Conservation (phyloP, 2,888 invertebrate species). For the Plutella xylostella region DNA sequence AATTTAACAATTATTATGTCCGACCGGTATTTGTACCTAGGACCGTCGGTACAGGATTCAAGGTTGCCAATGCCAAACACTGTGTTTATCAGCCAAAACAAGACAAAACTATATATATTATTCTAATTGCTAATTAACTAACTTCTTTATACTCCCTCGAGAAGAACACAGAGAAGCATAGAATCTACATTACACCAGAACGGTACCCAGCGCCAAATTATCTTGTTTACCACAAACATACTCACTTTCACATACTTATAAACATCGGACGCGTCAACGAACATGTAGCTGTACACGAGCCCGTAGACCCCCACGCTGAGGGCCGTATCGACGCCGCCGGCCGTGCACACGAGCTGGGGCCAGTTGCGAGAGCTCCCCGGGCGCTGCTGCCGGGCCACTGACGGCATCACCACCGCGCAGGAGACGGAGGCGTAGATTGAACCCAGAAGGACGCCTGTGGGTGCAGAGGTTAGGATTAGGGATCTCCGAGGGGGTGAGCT, state of each 20-base stretch:
- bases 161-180: neutral
- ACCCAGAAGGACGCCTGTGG: slow-evolving; percentile 43
- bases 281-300: slow-evolving; percentile 41
- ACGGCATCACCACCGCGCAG: slow-evolving; percentile 47
- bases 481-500: no score
- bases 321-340: slow-evolving; percentile 50
- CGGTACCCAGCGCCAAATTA: neutral
- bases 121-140: no score
- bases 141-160: neutral
- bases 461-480: neutral
- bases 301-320: slow-evolving; percentile 58
- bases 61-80: no score
- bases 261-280: slow-evolving; percentile 32
- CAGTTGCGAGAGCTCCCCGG: slow-evolving; percentile 35
- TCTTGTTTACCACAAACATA: neutral
- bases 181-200: no score
- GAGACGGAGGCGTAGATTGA: slow-evolving; percentile 54
- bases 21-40: no score
- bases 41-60: no score
- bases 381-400: slow-evolving; percentile 31
- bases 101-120: no score
- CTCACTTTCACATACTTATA: slow-evolving; percentile 47
- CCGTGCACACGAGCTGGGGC: slow-evolving; percentile 48
- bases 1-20: no score
- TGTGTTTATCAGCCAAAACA: no score